These are phyloP conservation scores for Chiloscyllium punctatum DNA, from an alignment of 2,797 vertebrate species.

Conservation along the genomic window DNA sequence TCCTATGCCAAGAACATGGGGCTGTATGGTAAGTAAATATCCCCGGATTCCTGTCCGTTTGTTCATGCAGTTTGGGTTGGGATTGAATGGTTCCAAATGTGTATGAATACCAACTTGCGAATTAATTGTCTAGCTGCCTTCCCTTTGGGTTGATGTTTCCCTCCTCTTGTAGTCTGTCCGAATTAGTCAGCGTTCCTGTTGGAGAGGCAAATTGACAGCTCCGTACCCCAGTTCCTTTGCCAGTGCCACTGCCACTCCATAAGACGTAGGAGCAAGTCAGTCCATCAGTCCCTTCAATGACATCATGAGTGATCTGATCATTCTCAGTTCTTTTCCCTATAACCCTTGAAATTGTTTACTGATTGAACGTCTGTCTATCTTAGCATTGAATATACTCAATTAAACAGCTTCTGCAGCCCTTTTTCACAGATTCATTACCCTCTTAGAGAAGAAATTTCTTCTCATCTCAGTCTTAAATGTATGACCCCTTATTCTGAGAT, in stretches of 20 bases:
- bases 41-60: neutral
- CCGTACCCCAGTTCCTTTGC: neutral
- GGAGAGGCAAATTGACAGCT: neutral
- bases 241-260: neutral
- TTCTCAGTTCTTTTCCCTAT: no score
- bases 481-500: no score
- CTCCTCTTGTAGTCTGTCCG: neutral
- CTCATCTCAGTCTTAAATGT: no score
- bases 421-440: no score
- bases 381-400: no score
- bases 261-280: no score
- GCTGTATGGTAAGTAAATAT: constrained; percentile 77
- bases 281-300: no score
- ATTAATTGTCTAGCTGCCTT: neutral
- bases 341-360: no score
- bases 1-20: constrained; percentile 99
- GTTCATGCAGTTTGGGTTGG: neutral
- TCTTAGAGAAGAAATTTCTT: no score
- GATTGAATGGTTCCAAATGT: neutral
- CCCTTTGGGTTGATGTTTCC: neutral
- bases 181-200: neutral
- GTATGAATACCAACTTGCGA: neutral
- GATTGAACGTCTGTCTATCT: no score
- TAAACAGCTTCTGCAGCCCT: no score
- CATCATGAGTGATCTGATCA: no score